Percentiles rank a stretch among this genome's conserved stretches.
Conservation (phyloP, 2,113 vertebrate genomes). For the Genyomyrus donnyi region DNA sequence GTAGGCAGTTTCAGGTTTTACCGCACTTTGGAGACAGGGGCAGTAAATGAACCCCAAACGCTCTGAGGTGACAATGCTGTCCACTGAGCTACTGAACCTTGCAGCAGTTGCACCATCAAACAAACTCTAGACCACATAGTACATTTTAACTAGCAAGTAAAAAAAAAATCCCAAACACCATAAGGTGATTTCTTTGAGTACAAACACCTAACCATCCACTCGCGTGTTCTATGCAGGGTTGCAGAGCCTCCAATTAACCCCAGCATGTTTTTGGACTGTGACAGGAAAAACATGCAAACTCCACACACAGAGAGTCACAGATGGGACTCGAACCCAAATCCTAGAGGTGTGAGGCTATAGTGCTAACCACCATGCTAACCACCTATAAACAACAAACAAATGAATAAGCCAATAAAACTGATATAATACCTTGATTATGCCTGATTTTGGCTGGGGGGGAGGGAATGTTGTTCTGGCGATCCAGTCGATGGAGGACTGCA, state of each 20-base stretch:
- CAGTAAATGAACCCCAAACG: not conserved
- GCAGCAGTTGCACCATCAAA: not conserved
- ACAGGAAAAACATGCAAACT: not conserved
- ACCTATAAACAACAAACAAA: not conserved
- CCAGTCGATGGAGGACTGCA: not conserved
- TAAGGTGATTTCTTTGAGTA: not conserved
- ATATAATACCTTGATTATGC: not conserved
- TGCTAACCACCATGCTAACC: not conserved
- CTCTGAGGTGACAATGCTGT: not conserved
- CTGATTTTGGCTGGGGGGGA: not conserved
- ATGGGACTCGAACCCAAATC: not conserved
- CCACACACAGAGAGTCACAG: not conserved
- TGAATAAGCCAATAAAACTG: not conserved
- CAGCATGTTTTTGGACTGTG: too few species aligned
- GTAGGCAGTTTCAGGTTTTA: too few species aligned
- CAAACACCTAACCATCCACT: not conserved
- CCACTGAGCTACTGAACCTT: not conserved
- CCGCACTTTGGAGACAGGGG: not conserved
- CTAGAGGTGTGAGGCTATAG: not conserved
- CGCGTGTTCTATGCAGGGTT: not conserved
- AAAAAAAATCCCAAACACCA: not conserved
- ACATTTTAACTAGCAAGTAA: not conserved
- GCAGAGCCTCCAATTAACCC: not conserved
- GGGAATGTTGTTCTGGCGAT: not conserved
- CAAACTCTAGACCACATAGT: not conserved